Conservation (phyloP, 2,113 vertebrate genomes). For the Rhabdomys dilectus region DNA sequence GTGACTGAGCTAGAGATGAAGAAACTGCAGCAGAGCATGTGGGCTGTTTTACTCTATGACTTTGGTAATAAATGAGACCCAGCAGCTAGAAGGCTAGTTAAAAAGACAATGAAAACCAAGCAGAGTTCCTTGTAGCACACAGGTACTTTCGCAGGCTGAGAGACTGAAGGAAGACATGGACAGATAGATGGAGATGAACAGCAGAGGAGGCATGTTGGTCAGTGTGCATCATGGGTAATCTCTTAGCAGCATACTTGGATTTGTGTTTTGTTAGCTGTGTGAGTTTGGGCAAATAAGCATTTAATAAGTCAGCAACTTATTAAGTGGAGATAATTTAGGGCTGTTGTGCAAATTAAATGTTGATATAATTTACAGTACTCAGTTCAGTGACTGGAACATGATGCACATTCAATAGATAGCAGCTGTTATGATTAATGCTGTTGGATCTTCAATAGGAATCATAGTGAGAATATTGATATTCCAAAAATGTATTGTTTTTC, state of each 20-base stretch:
- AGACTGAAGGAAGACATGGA: background rate
- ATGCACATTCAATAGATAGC: background rate
- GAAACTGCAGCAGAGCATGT: background rate
- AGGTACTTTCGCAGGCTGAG: background rate
- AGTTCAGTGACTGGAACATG: background rate
- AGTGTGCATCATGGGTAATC: background rate
- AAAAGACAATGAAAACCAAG: background rate
- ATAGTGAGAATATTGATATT: background rate
- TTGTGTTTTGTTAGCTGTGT: conserved; percentile 4
- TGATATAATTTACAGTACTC: conserved; percentile 3
- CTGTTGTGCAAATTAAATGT: conserved; percentile 5
- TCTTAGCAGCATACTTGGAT: background rate
- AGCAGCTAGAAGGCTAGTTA: background rate
- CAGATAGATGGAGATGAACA: background rate
- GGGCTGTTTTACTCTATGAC: background rate
- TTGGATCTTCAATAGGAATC: conserved; percentile 24
- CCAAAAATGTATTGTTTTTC: conserved; percentile 11
- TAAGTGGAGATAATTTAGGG: background rate
- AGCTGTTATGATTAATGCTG: background rate
- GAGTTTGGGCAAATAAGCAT: background rate
- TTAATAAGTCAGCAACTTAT: background rate
- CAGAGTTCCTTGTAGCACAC: background rate
- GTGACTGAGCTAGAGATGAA: background rate
- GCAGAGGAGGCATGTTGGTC: background rate
- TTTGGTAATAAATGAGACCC: background rate